These are phyloP conservation scores for Triplophysa siluroides DNA, from an alignment of 2,113 vertebrate genomes.

Conservation along the genomic window DNA sequence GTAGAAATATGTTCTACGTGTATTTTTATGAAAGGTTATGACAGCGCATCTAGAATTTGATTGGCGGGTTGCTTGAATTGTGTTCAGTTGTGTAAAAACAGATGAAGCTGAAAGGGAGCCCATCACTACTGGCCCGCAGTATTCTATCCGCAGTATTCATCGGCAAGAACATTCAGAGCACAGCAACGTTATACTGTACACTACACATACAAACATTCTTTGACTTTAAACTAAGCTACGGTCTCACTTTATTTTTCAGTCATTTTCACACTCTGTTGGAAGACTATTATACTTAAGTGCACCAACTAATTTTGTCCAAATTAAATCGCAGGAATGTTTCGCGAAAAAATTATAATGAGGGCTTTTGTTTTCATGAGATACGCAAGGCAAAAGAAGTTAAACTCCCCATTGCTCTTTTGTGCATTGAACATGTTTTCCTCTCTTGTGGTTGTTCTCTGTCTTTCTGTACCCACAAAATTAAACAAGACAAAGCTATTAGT, in stretches of 20 bases:
- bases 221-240: not conserved
- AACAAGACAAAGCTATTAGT: constrained; percentile 16
- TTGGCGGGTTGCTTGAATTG: not conserved
- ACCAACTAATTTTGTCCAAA: not conserved
- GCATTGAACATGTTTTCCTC: too few species aligned
- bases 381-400: not conserved
- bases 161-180: not conserved
- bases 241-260: not conserved
- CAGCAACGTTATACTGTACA: not conserved
- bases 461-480: not conserved
- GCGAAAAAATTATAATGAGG: not conserved
- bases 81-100: not conserved
- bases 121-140: not conserved
- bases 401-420: not conserved
- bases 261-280: not conserved
- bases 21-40: not conserved
- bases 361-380: not conserved
- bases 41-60: not conserved
- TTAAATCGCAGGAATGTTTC: not conserved
- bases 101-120: not conserved
- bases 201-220: not conserved
- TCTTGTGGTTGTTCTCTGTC: not conserved
- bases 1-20: not conserved
- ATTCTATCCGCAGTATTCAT: not conserved
- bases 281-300: not conserved